phyloP scores from a whole-genome alignment of 2,888 invertebrate genomes.

The Parnassius mnemosyne region DNA sequence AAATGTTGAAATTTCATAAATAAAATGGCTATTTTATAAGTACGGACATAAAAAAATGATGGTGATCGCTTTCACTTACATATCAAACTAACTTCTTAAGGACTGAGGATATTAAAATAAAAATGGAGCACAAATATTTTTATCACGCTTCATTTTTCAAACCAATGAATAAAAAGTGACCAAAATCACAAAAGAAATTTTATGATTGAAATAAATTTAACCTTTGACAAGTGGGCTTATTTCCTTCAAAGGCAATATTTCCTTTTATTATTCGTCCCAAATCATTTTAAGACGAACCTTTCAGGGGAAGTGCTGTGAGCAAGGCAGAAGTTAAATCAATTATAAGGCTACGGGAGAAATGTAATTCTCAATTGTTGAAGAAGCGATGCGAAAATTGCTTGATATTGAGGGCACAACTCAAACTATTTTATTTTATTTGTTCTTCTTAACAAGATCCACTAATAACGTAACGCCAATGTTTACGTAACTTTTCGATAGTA shows the following conservation, averaged over 20 bases:
- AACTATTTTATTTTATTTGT: background rate
- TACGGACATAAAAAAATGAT: no score
- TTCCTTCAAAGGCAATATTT: conserved; percentile 27
- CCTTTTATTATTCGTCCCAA: conserved; percentile 44
- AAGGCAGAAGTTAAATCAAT: conserved; percentile 58
- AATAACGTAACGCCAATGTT: background rate
- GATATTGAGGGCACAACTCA: conserved; percentile 15
- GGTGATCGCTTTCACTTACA: no score
- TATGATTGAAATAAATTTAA: conserved; percentile 21
- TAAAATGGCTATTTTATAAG: no score
- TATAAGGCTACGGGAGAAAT: conserved; percentile 41
- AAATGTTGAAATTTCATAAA: no score
- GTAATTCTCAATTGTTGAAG: conserved; percentile 36
- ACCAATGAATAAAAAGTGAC: conserved; percentile 2
- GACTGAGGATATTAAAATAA: background rate
- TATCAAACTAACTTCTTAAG: no score
- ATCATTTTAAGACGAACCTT: conserved; percentile 59
- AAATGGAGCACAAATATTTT: conserved; percentile 7
- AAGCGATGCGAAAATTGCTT: conserved; percentile 32
- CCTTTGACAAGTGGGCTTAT: conserved; percentile 25
- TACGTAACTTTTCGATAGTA: conserved; percentile 4
- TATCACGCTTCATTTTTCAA: conserved; percentile 16
- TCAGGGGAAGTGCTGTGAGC: conserved; percentile 53
- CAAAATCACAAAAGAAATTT: conserved; percentile 15
- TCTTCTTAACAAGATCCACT: background rate